phyloP scores from a whole-genome alignment of 1,140 invertebrate genomes.

The Drosophila bifasciata region DNA sequence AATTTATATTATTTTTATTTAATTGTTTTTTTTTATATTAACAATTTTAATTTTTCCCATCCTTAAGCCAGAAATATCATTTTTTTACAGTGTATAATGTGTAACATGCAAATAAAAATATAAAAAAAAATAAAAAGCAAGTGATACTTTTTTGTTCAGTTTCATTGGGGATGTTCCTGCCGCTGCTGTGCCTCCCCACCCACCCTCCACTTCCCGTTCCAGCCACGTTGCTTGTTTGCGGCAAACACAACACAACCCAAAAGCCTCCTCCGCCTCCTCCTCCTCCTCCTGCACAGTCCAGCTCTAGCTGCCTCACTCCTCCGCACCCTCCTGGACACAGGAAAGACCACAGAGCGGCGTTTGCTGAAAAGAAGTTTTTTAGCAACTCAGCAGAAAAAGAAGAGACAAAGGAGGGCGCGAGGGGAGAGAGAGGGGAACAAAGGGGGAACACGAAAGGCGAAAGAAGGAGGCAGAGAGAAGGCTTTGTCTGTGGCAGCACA shows the following conservation, averaged over 20 bases:
- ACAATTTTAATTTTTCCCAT: no score
- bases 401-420: conserved; percentile 31
- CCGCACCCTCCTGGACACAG: no score
- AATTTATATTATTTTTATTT: no score
- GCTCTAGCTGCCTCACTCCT: conserved; percentile 6
- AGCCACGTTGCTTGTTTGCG: conserved; percentile 60
- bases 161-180: conserved; percentile 63
- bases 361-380: conserved; percentile 81
- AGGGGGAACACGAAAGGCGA: neutral
- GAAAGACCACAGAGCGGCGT: conserved; percentile 57
- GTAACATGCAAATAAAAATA: conserved; percentile 70
- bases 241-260: conserved; percentile 64
- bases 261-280: neutral
- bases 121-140: no score
- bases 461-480: neutral
- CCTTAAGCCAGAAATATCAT: no score
- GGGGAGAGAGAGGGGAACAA: conserved; percentile 22
- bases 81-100: conserved; percentile 4
- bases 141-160: conserved; percentile 63
- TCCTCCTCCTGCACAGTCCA: neutral
- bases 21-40: no score
- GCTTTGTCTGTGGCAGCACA: conserved; percentile 74
- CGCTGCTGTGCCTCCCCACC: conserved; percentile 34
- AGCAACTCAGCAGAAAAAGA: conserved; percentile 79
- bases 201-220: neutral